Evolutionary conservation across 2,888 invertebrate species (phyloP).

Genomic region (Eubasilissa splendida): DNA sequence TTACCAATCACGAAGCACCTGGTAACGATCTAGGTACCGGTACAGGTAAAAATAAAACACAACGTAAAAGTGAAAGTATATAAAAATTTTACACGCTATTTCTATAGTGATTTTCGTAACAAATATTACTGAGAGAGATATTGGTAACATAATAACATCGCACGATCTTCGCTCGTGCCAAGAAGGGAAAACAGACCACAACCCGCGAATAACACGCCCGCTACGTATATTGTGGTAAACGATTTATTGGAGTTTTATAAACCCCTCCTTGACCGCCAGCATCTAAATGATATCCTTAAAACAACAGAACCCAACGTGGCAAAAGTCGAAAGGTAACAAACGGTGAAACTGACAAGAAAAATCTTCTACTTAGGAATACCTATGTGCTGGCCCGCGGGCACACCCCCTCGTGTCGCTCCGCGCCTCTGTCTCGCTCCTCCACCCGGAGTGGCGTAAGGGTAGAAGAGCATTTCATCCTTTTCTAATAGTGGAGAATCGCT

Average conservation of each 20-base stretch:
- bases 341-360: constrained; percentile 5
- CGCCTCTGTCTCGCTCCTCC: constrained; percentile 23
- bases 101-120: too few species aligned
- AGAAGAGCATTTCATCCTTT: constrained; percentile 3
- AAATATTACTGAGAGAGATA: too few species aligned
- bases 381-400: constrained; percentile 42
- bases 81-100: too few species aligned
- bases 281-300: constrained; percentile 15
- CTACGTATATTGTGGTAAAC: background rate
- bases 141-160: too few species aligned
- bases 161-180: too few species aligned
- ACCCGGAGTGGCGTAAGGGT: constrained; percentile 6
- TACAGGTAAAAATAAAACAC: too few species aligned
- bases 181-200: too few species aligned
- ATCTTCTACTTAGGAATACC: background rate
- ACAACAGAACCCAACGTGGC: constrained; percentile 10
- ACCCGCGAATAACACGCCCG: too few species aligned
- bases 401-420: constrained; percentile 23
- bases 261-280: constrained; percentile 1
- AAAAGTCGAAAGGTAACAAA: constrained; percentile 25
- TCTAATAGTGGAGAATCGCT: constrained; percentile 22
- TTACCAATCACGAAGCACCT: too few species aligned
- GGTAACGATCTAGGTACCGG: too few species aligned
- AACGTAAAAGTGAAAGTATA: too few species aligned
- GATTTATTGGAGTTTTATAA: constrained; percentile 11